Conservation (phyloP, 2,888 invertebrate species). For the Muscina levida region DNA sequence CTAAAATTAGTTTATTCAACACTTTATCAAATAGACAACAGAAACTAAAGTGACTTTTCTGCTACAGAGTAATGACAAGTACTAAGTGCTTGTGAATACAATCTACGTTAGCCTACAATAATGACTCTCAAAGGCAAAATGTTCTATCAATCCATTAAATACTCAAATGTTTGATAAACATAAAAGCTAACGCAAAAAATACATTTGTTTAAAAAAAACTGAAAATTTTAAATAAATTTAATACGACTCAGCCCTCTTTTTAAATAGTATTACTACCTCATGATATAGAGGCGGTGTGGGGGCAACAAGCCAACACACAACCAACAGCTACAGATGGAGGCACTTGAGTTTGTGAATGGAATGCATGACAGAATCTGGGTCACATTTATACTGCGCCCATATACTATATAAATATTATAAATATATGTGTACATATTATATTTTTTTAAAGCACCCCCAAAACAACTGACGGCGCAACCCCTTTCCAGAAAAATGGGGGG, state of each 20-base stretch:
- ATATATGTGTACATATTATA: neutral
- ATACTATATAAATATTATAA: constrained; percentile 1
- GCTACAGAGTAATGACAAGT: too few relatives aligned
- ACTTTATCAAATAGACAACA: too few relatives aligned
- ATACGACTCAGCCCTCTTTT: constrained; percentile 29
- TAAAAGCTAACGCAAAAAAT: too few relatives aligned
- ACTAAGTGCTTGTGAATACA: too few relatives aligned
- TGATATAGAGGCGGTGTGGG: too few relatives aligned
- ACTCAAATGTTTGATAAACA: too few relatives aligned
- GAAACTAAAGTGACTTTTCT: too few relatives aligned
- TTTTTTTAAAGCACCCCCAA: neutral
- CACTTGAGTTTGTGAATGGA: constrained; percentile 52
- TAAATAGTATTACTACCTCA: neutral
- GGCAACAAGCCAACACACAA: constrained; percentile 17
- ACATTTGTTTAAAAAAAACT: constrained; percentile 15
- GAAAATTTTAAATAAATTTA: constrained; percentile 19
- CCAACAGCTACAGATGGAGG: constrained; percentile 41
- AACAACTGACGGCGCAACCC: neutral
- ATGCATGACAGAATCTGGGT: constrained; percentile 48
- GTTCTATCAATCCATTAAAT: too few relatives aligned
- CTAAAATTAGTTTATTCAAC: too few relatives aligned
- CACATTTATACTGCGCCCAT: constrained; percentile 11
- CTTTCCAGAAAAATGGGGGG: too few relatives aligned
- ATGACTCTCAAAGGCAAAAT: too few relatives aligned
- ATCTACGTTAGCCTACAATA: too few relatives aligned